Evolutionary conservation across 1,140 invertebrate genomes (phyloP), one percentile per base, ranked within the genome.

Genomic region (Teleogryllus occipitalis): DNA sequence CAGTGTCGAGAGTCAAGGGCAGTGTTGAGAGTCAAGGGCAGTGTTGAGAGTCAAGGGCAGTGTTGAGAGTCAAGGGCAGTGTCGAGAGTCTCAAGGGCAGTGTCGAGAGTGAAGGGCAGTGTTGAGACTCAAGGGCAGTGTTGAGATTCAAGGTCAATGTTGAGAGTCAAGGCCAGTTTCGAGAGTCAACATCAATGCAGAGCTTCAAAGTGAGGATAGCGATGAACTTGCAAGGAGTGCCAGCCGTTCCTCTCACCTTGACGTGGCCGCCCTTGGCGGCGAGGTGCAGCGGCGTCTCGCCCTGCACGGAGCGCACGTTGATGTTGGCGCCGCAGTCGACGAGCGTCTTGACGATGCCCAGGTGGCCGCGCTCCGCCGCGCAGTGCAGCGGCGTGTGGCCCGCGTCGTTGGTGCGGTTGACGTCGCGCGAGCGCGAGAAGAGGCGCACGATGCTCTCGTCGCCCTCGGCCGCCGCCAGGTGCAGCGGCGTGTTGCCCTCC

Each of bases 331-430:
- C 74, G n/a, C 74, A 22, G 74, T 75, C 27, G n/a, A 75, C 12
- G 10, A 75, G 74, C 21, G 27, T n/a, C 21, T 39, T 75, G 74
- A 10, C n/a, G n/a, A 39, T 21, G n/a, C n/a, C 74, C 14, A 39
- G 27, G 21, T 75, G 74, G 74, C 74, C 74, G 10, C 74, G 74
- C 22, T n/a, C 10, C 0, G 78, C 78, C 8, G 78, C 78, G 15
- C 8, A 65, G 72, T 78, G 78, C 54, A 78, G 22, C 7, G 78
- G 78, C 49, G 78, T 78, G 72, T 18, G 15, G 8, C 65, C 78
- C 18, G 18, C 18, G 27, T 72, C 49, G 49, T 78, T 39, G 54
- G n/a, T 10, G 27, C n/a, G 74, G 74, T 75, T 39, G 74, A 75
- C 74, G 74, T 39, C 74, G 21, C n/a, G n/a, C 12, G n/a, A 10